phyloP scores from a whole-genome alignment of 2,888 invertebrate species.

The Ormyrus thymus region DNA sequence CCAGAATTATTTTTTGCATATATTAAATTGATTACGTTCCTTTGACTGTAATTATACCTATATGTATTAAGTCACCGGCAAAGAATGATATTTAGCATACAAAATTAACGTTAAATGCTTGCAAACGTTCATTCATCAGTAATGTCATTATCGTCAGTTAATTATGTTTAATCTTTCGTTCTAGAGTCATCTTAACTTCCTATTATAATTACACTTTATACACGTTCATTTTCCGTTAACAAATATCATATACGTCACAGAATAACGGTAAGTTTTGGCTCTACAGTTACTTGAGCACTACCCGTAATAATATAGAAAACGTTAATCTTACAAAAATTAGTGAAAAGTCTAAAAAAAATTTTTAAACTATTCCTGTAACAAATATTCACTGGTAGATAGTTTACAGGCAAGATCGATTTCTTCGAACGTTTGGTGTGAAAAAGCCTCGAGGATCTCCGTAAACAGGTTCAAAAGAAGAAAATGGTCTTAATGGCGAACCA shows the following conservation, averaged over 20 bases:
- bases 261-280: constrained; percentile 39
- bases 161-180: constrained; percentile 31
- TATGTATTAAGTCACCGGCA: constrained; percentile 1
- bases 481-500: constrained; percentile 66
- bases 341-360: constrained; percentile 25
- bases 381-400: not conserved
- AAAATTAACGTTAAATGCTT: constrained; percentile 9
- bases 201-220: constrained; percentile 56
- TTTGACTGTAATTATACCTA: constrained; percentile 5
- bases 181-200: constrained; percentile 24
- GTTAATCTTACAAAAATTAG: constrained; percentile 37
- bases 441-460: constrained; percentile 69
- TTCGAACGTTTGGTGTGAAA: constrained; percentile 64
- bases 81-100: constrained; percentile 9
- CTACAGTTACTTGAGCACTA: constrained; percentile 20
- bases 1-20: not conserved
- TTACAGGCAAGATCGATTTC: constrained; percentile 60
- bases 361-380: not conserved
- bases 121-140: constrained; percentile 1
- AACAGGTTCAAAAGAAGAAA: constrained; percentile 68
- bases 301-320: constrained; percentile 43
- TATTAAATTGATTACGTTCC: constrained; percentile 7
- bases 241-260: constrained; percentile 48
- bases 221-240: constrained; percentile 39
- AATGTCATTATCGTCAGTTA: constrained; percentile 6